These are phyloP conservation scores for Dissostichus mawsoni DNA, from an alignment of 2,113 vertebrate genomes.

Conservation along the genomic window DNA sequence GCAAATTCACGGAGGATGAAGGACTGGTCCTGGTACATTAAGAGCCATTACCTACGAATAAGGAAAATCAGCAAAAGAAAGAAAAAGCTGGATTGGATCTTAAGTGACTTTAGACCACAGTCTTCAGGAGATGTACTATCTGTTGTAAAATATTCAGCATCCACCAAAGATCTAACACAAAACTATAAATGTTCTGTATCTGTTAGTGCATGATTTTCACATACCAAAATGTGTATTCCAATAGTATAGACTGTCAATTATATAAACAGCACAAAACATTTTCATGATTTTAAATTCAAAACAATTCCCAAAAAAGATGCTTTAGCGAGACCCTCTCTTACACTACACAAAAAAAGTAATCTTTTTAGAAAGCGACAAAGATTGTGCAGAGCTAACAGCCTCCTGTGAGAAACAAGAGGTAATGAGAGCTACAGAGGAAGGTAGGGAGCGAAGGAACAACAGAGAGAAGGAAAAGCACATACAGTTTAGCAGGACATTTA, in stretches of 20 bases:
- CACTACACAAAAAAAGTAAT: constrained; percentile 12
- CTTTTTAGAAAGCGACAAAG: constrained; percentile 27
- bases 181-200: neutral
- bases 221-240: neutral
- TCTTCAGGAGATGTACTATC: neutral
- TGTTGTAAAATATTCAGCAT: constrained; percentile 1
- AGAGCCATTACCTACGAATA: constrained; percentile 58
- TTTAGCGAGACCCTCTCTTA: neutral
- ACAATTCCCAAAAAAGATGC: constrained; percentile 2
- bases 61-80: constrained; percentile 13
- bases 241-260: constrained; percentile 19
- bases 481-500: constrained; percentile 70
- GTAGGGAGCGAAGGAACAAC: constrained; percentile 24
- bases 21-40: constrained; percentile 50
- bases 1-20: constrained; percentile 63
- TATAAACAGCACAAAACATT: constrained; percentile 1
- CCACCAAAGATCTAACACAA: neutral
- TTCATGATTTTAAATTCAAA: constrained; percentile 39
- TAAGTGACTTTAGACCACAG: constrained; percentile 2
- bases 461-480: constrained; percentile 29
- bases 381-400: constrained; percentile 33
- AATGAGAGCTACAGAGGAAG: constrained; percentile 47
- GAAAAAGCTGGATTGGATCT: constrained; percentile 2
- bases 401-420: constrained; percentile 54
- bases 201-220: neutral